Evolutionary conservation across 2,113 vertebrate species (phyloP).

Genomic region (Campylomormyrus numenius): DNA sequence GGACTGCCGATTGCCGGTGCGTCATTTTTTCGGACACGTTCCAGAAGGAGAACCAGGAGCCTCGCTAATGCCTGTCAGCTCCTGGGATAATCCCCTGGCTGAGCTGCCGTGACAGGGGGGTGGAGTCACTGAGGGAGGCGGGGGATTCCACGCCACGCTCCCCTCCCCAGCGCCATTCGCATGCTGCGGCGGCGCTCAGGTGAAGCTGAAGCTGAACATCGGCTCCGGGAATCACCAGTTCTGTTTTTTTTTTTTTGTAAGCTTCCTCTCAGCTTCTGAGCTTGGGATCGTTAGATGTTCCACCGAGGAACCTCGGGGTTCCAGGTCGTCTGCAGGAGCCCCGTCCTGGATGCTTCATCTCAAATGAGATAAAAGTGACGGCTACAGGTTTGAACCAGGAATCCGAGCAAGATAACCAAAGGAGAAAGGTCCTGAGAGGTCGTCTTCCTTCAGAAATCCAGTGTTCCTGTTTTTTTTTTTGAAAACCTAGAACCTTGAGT

Average conservation of each 20-base stretch:
- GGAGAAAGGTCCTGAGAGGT: not conserved
- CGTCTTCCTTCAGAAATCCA: not conserved
- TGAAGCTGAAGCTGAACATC: not conserved
- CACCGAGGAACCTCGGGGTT: not conserved
- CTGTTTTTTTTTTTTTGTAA: not conserved
- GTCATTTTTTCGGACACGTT: slow-evolving; percentile 28
- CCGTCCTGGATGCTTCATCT: not conserved
- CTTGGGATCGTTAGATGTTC: not conserved
- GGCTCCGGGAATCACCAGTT: not conserved
- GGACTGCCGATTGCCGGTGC: not conserved
- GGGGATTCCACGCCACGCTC: not conserved
- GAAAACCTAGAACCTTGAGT: too few relatives aligned
- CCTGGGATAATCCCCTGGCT: slow-evolving; percentile 45
- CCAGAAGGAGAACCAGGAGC: slow-evolving; percentile 47
- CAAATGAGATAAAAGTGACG: not conserved
- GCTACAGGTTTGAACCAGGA: not conserved
- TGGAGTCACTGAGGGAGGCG: not conserved
- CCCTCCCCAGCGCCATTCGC: not conserved
- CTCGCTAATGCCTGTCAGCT: slow-evolving; percentile 47
- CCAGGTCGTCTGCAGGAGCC: not conserved
- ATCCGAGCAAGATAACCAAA: slow-evolving; percentile 5
- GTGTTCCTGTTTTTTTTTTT: not conserved
- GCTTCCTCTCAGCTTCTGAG: not conserved
- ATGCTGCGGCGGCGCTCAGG: not conserved
- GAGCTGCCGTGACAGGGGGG: slow-evolving; percentile 4